Base-by-base conservation (phyloP, 2,888 invertebrate genomes). In the Agrotis segetum region DNA sequence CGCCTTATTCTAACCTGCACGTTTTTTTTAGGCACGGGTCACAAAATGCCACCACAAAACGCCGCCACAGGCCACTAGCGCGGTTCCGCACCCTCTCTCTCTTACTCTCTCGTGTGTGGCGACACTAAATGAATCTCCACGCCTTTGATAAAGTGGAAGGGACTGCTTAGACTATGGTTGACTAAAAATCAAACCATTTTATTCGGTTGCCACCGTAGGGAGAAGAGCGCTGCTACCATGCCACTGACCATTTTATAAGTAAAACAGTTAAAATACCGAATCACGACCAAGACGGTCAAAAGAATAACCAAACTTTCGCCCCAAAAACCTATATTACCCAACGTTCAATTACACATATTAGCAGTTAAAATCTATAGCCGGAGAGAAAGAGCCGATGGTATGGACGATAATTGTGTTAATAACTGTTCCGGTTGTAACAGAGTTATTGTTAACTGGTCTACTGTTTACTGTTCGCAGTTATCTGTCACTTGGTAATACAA, bases 281-380 rank as follows among this genome's bases (percentile, higher is more conserved):
- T 29, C 14, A 21, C 17, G 9, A 44, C 4, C 21, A 60, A 76
- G 13, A 63, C 46, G 52, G 21, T 24, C 49, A 13, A 7, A 50
- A 55, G 55, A 80, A 79, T 64, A 65, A 44, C 24, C 1, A 40
- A 59, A 52, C 77, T 81, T 81, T 83, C 71, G 65, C 60, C 17
- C 78, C 60, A 69, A 63, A 76, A 83, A 85, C 84, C 84, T 55
- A 83, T 67, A 85, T 85, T 83, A 69, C 71, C 76, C 84, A 85
- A 83, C 59, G 19, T 46, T 50, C 49, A 77, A 67, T 64, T 72
- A 69, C 21, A 69, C 67, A 63, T 46, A 70, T 67, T 60, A 68
- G 53, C 72, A 72, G 71, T 69, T 71, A 67, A 69, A 72, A 69
- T 74, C 69, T 56, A 74, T 72, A 79, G 17, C 21, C 72, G 34